A percentile compares a stretch with the other conserved stretches of the same genome.
phyloP scores from a whole-genome alignment of 2,797 vertebrate species.

The Nyctibius grandis region DNA sequence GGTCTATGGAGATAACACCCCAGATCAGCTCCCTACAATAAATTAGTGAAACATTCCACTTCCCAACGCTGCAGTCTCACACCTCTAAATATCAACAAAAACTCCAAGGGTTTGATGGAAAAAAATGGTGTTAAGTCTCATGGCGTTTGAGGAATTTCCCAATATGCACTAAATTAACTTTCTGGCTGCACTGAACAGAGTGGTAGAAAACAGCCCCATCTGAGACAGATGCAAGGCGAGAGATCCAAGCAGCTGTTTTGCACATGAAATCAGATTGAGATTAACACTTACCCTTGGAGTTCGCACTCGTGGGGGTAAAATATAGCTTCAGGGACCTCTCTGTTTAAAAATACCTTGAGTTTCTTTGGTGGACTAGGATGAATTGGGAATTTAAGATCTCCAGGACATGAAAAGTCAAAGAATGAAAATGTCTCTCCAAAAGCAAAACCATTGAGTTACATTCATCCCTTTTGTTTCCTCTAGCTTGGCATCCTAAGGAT shows the following conservation, averaged over 20 bases:
- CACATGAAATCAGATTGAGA: conserved; percentile 73
- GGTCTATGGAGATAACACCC: conserved; percentile 49
- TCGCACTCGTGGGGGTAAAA: background rate
- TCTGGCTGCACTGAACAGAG: conserved; percentile 56
- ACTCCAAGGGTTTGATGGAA: conserved; percentile 67
- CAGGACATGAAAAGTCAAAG: background rate
- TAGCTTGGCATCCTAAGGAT: background rate
- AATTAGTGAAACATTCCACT: conserved; percentile 72
- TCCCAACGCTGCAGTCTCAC: conserved; percentile 60
- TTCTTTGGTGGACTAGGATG: background rate
- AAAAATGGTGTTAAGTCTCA: conserved; percentile 78
- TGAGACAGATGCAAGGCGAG: conserved; percentile 66
- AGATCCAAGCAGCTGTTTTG: conserved; percentile 71
- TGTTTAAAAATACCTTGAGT: background rate
- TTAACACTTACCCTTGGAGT: conserved; percentile 64
- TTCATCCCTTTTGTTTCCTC: background rate
- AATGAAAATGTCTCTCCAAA: background rate
- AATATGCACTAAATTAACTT: conserved; percentile 78
- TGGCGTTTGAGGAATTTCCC: conserved; percentile 80
- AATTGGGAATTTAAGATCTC: background rate
- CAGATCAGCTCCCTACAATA: conserved; percentile 61
- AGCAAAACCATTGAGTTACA: background rate
- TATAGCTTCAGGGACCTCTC: background rate
- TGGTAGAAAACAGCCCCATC: conserved; percentile 57
- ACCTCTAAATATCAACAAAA: conserved; percentile 74